Evolutionary conservation across 2,888 invertebrate genomes (phyloP).

Genomic region (Agrilus cyanescens): DNA sequence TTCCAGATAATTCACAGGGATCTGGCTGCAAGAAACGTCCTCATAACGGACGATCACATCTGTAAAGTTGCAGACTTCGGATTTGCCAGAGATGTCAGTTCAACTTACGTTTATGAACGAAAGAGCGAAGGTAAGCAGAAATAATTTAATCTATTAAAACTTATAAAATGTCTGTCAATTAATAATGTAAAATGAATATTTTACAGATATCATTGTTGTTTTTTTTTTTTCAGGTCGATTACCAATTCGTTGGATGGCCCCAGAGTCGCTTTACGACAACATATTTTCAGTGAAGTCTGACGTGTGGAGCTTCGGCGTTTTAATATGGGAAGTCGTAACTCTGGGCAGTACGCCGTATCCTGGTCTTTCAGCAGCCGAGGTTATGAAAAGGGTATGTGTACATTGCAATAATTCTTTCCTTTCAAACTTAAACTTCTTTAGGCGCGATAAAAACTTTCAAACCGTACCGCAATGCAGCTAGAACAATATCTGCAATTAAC

Average conservation of each 20-base stretch:
- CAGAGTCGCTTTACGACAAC: conserved; percentile 88
- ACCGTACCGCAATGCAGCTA: too few relatives aligned
- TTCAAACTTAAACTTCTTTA: too few relatives aligned
- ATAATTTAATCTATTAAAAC: background rate
- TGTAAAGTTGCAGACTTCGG: conserved; percentile 94
- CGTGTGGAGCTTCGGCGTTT: conserved; percentile 90
- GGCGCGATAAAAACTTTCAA: too few relatives aligned
- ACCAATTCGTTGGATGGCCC: conserved; percentile 86
- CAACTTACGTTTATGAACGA: conserved; percentile 78
- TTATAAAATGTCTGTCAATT: conserved; percentile 25
- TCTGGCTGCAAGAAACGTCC: conserved; percentile 77
- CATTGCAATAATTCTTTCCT: background rate
- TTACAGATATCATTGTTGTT: conserved; percentile 11
- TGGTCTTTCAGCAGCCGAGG: conserved; percentile 81
- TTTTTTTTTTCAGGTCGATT: conserved; percentile 28
- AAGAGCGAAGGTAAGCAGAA: conserved; percentile 54
- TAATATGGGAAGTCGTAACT: conserved; percentile 94
- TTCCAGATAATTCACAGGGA: conserved; percentile 78
- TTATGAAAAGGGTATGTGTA: conserved; percentile 66
- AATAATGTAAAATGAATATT: conserved; percentile 13
- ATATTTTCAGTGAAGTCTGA: conserved; percentile 90
- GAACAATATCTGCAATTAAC: too few relatives aligned
- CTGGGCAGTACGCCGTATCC: conserved; percentile 93
- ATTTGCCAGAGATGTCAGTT: conserved; percentile 79
- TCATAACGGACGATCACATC: conserved; percentile 75